Evolutionary conservation across 2,888 invertebrate genomes (phyloP), one percentile per base, ranked within the genome.

Genomic region (Congeria kusceri): DNA sequence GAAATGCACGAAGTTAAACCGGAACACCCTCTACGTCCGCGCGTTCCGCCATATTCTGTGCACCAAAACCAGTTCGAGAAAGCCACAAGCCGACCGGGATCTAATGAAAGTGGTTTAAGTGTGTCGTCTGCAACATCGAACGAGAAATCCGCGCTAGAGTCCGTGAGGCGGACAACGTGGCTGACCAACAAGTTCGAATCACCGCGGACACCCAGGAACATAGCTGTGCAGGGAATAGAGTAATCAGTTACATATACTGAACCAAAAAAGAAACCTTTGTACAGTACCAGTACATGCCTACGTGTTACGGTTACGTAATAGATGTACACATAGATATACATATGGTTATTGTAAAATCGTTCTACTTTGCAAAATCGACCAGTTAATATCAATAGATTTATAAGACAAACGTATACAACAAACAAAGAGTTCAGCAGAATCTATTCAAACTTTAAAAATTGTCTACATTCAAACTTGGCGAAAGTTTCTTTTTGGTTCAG

Each of bases 141-240:
- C 15, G 44, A 25, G 18, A 32, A 32, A 32, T 46, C 58, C 25
- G 63, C 71, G 9, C 39, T 71, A 5, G 27, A 53, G 57, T 71
- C 71, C 27, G 29, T 71, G 11, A 49, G 27, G 20, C 20, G 71
- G 25, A 71, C 63, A 1, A 44, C 39, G 28, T 46, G 44, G 56
- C 20, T 71, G 62, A 53, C 63, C 5, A 44, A 71, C 11, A 1
- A 20, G 13, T 23, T 53, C 18, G 56, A 56, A 3, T 62, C 70
- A 2, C 62, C 62, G 23, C 61, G 70, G 25, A 39, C 70, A 46
- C 25, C 47, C 15, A 18, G 47, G 11, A 58, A 66, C 9, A 29
- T 66, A 9, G 7, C 53, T 53, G 2, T 53, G 53, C 20, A 25
- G 2, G 23, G 25, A 11, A 53, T 53, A 9, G 53, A 53, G 53